Evolutionary conservation across 2,113 vertebrate species (phyloP).

Genomic region (Hirundichthys speculiger): DNA sequence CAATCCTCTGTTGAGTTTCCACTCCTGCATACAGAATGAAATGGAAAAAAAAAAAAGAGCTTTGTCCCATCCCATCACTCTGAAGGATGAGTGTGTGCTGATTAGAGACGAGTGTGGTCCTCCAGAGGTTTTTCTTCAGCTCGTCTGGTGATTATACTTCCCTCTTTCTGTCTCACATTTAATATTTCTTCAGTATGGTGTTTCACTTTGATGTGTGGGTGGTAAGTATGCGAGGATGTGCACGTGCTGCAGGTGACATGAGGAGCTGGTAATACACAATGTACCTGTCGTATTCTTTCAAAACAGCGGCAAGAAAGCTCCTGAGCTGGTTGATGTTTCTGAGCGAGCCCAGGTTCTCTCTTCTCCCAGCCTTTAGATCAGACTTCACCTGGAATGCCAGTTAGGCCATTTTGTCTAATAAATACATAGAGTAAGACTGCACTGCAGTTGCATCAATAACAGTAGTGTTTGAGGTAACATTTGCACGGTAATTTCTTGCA

Average conservation of each 20-base stretch:
- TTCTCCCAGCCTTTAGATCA: slow-evolving; percentile 28
- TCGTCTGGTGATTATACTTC: slow-evolving; percentile 3
- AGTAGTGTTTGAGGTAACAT: slow-evolving; percentile 44
- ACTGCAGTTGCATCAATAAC: slow-evolving; percentile 39
- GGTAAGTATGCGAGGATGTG: slow-evolving; percentile 30
- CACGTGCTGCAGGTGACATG: slow-evolving; percentile 17
- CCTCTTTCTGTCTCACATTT: slow-evolving; percentile 2
- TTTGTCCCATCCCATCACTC: not conserved
- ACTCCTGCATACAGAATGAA: not conserved
- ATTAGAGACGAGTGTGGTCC: slow-evolving; percentile 20
- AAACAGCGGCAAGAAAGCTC: slow-evolving; percentile 44
- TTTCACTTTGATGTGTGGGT: slow-evolving; percentile 32
- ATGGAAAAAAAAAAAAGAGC: slow-evolving; percentile 15
- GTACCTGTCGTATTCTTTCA: slow-evolving; percentile 59
- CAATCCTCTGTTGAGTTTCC: slow-evolving; percentile 22
- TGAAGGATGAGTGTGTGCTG: slow-evolving; percentile 12
- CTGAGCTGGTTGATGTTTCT: slow-evolving; percentile 57
- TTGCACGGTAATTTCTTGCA: slow-evolving; percentile 65
- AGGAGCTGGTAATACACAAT: slow-evolving; percentile 36
- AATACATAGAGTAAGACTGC: slow-evolving; percentile 41
- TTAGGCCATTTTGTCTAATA: slow-evolving; percentile 38
- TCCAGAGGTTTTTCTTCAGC: slow-evolving; percentile 11
- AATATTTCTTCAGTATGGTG: slow-evolving; percentile 5
- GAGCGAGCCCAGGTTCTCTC: slow-evolving; percentile 31
- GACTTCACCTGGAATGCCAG: no score